Conservation (phyloP, 2,888 invertebrate species). For the Zonitis immaculata region DNA sequence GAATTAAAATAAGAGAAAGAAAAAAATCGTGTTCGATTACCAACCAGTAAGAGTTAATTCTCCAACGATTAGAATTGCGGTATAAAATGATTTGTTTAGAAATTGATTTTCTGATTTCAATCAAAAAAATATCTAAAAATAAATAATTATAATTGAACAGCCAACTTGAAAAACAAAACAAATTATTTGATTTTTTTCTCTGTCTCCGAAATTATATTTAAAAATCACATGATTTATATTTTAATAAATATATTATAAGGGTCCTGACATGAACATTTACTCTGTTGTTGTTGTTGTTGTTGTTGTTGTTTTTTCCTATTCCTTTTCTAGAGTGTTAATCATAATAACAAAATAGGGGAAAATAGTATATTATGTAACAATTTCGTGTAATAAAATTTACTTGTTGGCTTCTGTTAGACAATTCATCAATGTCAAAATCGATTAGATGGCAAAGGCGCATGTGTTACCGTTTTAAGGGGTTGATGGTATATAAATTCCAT, state of each 20-base stretch:
- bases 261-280: constrained; percentile 16
- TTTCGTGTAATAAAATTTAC: constrained; percentile 27
- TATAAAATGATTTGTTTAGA: no score
- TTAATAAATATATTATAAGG: constrained; percentile 18
- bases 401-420: constrained; percentile 26
- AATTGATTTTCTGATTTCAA: no score
- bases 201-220: no score
- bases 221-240: no score
- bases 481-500: constrained; percentile 3
- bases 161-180: no score
- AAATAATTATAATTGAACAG: no score
- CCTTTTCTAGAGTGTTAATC: neutral
- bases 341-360: constrained; percentile 22
- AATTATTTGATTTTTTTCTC: no score
- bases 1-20: neutral
- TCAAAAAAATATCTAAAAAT: no score
- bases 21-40: neutral
- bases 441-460: constrained; percentile 21
- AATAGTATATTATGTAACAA: constrained; percentile 26
- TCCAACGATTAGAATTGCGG: neutral
- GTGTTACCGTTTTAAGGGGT: constrained; percentile 12
- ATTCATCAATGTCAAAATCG: constrained; percentile 28
- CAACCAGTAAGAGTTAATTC: neutral
- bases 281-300: no score
- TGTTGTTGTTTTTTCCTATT: no score